phyloP scores from a whole-genome alignment of 2,113 vertebrate genomes.

The Entomyzon cyanotis region DNA sequence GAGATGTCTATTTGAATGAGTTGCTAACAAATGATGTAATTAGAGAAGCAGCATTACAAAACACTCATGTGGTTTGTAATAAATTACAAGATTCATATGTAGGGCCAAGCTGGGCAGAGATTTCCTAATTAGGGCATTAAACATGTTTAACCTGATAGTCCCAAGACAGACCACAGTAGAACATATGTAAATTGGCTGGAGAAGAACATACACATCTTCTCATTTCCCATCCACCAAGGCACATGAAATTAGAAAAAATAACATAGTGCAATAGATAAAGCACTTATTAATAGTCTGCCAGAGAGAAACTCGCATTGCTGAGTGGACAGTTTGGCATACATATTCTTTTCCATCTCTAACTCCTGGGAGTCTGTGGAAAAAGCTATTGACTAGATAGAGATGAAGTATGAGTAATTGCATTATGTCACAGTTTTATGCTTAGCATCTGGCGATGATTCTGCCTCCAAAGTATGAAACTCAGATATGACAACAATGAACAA shows the following conservation, averaged over 20 bases:
- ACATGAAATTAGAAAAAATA: background rate
- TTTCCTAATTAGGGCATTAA: background rate
- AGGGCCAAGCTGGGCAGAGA: background rate
- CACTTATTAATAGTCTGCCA: background rate
- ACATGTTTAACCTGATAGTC: background rate
- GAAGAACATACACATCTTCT: background rate
- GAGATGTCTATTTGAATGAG: background rate
- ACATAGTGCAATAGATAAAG: background rate
- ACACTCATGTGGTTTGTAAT: background rate
- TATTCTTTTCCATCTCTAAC: background rate
- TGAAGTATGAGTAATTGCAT: conserved; percentile 12
- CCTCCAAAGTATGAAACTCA: conserved; percentile 19
- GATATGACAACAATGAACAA: conserved; percentile 28
- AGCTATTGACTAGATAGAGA: conserved; percentile 6
- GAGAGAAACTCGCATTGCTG: background rate
- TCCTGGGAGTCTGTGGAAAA: background rate
- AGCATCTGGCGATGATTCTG: conserved; percentile 16
- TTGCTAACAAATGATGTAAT: background rate
- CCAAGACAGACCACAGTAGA: background rate
- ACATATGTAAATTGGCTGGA: background rate
- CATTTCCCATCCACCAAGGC: background rate
- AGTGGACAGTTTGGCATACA: background rate
- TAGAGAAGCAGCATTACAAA: background rate
- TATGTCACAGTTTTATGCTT: conserved; percentile 23
- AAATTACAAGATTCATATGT: background rate